phyloP scores from a whole-genome alignment of 2,888 invertebrate genomes.

The Cheilosia grossa region DNA sequence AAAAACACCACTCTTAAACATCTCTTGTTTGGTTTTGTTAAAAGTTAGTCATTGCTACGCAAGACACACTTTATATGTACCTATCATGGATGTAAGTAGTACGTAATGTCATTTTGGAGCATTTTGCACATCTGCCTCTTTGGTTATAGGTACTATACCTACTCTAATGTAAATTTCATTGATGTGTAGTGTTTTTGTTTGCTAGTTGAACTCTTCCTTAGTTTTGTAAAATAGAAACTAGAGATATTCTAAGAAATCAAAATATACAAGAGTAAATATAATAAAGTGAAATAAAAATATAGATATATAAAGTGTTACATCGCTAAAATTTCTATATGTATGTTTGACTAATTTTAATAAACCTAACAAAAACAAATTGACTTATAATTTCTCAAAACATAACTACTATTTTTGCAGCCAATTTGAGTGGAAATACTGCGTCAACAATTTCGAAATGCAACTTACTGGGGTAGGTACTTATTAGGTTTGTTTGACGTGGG shows the following conservation, averaged over 20 bases:
- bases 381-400: background rate
- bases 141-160: too few relatives aligned
- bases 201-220: constrained; percentile 48
- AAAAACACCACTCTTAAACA: constrained; percentile 10
- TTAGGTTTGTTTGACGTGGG: too few relatives aligned
- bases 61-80: constrained; percentile 3
- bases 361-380: constrained; percentile 38
- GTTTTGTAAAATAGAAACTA: constrained; percentile 60
- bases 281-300: constrained; percentile 10
- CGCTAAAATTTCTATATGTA: constrained; percentile 67
- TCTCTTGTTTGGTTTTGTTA: background rate
- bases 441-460: too few relatives aligned
- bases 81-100: background rate
- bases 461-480: too few relatives aligned
- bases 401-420: background rate
- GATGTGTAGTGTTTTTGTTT: constrained; percentile 17
- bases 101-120: background rate
- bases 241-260: constrained; percentile 28
- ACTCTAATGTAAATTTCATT: constrained; percentile 41
- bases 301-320: constrained; percentile 53
- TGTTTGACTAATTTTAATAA: constrained; percentile 73
- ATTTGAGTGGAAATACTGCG: too few relatives aligned
- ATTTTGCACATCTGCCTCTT: constrained; percentile 26
- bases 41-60: background rate
- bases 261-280: constrained; percentile 18